Percentiles rank a stretch among this genome's conserved stretches.
These are phyloP conservation scores for Oceanodroma leucorhoa DNA, from an alignment of 2,797 vertebrate species.

Conservation along the genomic window DNA sequence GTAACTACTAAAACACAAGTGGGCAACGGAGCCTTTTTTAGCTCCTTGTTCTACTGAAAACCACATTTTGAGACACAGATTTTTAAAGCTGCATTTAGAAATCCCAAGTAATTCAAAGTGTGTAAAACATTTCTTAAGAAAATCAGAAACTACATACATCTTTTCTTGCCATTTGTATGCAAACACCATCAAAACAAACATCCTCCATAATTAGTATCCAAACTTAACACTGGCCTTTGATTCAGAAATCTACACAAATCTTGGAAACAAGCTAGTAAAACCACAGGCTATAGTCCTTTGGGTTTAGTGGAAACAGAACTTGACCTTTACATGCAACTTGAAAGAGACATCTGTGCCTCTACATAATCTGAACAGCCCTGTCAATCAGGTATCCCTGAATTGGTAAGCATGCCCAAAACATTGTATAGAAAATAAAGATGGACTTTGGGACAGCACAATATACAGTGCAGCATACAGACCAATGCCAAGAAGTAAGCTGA, in stretches of 20 bases:
- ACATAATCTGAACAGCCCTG: neutral
- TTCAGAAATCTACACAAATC: neutral
- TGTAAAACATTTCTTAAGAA: neutral
- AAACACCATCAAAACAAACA: neutral
- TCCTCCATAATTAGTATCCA: neutral
- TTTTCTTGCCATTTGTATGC: neutral
- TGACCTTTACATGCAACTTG: neutral
- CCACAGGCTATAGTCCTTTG: neutral
- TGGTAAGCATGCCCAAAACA: neutral
- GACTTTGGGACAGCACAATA: neutral
- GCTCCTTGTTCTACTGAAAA: conserved; percentile 35
- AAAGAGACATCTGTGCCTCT: neutral
- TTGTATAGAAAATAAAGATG: neutral
- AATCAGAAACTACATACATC: neutral
- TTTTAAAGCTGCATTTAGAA: conserved; percentile 21
- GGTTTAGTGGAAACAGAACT: neutral
- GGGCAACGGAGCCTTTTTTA: neutral
- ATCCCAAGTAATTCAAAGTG: neutral
- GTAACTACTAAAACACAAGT: conserved; percentile 36
- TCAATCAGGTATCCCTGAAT: neutral
- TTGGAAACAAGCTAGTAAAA: neutral
- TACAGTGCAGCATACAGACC: neutral
- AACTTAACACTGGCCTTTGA: neutral
- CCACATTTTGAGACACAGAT: conserved; percentile 2
- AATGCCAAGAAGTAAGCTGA: neutral